Conservation (phyloP, 2,113 vertebrate genomes). For the Poecilia latipinna region DNA sequence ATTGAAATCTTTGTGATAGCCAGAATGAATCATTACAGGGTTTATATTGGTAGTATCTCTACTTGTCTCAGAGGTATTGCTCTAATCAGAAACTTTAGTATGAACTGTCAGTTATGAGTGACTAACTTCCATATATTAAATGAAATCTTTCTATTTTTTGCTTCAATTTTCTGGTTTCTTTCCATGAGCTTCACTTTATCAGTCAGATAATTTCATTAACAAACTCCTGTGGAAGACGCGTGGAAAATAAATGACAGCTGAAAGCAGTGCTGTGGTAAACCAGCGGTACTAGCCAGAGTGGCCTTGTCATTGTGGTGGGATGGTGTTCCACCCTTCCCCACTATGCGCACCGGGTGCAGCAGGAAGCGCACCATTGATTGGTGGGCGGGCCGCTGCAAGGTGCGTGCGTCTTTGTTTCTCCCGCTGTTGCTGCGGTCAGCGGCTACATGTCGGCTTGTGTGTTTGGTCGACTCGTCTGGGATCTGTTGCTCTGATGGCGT, state of each 20-base stretch:
- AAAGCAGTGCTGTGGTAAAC: background rate
- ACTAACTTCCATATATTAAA: conserved; percentile 10
- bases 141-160: background rate
- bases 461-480: no score
- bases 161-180: background rate
- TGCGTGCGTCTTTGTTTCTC: no score
- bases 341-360: no score
- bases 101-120: conserved; percentile 11
- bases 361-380: no score
- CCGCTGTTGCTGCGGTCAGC: no score
- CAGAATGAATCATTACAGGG: conserved; percentile 25
- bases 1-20: background rate
- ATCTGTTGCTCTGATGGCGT: no score
- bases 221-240: background rate
- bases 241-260: background rate
- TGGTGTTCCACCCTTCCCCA: no score
- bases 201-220: background rate
- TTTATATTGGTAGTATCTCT: conserved; percentile 43
- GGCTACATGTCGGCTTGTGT: no score
- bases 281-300: conserved; percentile 13
- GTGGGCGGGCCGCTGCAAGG: no score
- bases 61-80: conserved; percentile 13
- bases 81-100: conserved; percentile 9
- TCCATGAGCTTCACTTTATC: conserved; percentile 5
- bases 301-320: no score